Conservation (phyloP, 2,113 vertebrate species). For the Neolamprologus falcicula region DNA sequence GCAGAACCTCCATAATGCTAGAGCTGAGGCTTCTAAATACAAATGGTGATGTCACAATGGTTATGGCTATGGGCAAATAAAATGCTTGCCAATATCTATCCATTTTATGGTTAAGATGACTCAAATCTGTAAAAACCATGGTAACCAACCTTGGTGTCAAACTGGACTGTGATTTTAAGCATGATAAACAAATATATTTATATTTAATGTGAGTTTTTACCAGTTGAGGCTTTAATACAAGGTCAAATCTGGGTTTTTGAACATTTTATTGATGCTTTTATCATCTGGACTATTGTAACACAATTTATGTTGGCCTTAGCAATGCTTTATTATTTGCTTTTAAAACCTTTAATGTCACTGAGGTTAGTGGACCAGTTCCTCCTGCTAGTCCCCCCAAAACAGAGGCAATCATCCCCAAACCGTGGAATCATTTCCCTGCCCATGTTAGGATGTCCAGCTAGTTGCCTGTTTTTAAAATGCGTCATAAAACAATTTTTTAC, state of each 20-base stretch:
- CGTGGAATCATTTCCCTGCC: not conserved
- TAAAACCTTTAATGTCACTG: not conserved
- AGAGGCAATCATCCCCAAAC: not conserved
- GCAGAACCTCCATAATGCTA: not conserved
- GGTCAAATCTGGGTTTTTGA: not conserved
- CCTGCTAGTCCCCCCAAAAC: rapidly evolving
- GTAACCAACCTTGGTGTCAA: not conserved
- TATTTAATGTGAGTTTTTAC: not conserved
- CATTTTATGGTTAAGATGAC: not conserved
- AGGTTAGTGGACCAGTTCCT: not conserved
- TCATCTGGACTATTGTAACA: not conserved
- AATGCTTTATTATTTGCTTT: not conserved
- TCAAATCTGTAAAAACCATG: not conserved
- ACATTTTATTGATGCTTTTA: not conserved
- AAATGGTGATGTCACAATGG: not conserved
- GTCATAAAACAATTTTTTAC: not conserved
- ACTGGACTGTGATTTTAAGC: not conserved
- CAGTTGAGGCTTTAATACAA: not conserved
- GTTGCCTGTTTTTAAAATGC: not conserved
- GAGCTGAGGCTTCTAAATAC: not conserved
- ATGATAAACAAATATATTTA: not conserved
- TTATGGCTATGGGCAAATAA: not conserved
- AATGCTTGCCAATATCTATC: not conserved
- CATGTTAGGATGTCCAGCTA: not conserved
- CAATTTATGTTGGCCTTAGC: not conserved